Evolutionary conservation across 2,113 vertebrate genomes (phyloP), one percentile per base, ranked within the genome.

Genomic region (Tenebrosternarchus preto): DNA sequence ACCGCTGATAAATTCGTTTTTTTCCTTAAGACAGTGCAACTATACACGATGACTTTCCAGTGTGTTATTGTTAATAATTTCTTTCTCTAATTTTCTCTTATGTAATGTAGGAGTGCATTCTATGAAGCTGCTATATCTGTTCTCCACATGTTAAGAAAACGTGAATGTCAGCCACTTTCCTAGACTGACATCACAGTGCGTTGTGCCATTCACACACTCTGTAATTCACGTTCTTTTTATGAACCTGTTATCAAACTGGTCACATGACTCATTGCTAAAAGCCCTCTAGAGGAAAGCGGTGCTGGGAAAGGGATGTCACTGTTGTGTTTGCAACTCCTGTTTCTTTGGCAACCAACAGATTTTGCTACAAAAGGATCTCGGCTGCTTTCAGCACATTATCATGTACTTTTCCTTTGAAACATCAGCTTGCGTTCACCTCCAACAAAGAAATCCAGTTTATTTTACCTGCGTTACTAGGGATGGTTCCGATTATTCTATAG

Each of bases 301-400:
- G 57, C 16, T 20, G 33, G 63, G 31, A 67, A 9, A 67, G 9
- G 31, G 29, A 33, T 67, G 29, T 31, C 22, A 25, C 57, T 4
- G 57, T 75, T 75, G 73, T 75, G 33, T 75, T 61, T 60, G 33
- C 33, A 75, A 61, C 73, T 75, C 72, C 15, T 75, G 73, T 75
- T 75, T 61, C 73, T 63, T 46, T 61, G 73, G 57, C 73, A 75
- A 75, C 73, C 56, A 19, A 75, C 22, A 75, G 36, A 25, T 4
- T 36, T 43, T 59, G n/a, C 12, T 74, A 24, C 29, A 60, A 60
- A 57, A 74, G 57, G 1, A 3, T 12, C 24, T 46, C 33, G 46
- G 16, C 61, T 60, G n/a, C 7, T 9, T 53, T 20, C n/a, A 74
- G 29, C 39, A 43, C 1, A 9, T 75, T 57, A 16, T 29, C 36